Conservation (phyloP, 30 jellyfish, hydroid and myxozoan species). For the Pelagia noctiluca region DNA sequence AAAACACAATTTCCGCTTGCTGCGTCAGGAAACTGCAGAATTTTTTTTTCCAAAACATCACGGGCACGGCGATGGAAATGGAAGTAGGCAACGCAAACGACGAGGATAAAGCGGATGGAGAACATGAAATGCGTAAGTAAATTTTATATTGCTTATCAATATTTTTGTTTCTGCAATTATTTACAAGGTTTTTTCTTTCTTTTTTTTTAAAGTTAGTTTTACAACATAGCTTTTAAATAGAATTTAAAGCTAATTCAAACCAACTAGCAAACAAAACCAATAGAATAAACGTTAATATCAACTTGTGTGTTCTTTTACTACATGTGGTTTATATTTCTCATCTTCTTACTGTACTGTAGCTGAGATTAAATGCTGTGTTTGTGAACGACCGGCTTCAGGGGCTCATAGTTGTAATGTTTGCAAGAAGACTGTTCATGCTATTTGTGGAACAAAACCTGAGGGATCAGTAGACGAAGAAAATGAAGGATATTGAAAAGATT, state of each 20-base stretch:
- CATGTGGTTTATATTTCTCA: not conserved
- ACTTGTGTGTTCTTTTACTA: not conserved
- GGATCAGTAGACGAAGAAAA: not conserved
- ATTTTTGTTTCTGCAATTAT: too few relatives aligned
- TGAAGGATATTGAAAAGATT: not conserved
- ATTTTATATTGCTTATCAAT: too few relatives aligned
- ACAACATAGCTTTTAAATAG: too few relatives aligned
- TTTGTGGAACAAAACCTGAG: not conserved
- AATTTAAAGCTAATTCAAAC: not conserved
- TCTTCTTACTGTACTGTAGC: too few relatives aligned
- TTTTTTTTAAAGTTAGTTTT: too few relatives aligned
- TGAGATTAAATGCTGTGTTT: not conserved
- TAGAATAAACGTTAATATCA: not conserved
- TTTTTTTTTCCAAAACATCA: too few relatives aligned
- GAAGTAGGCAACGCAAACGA: slow-evolving; percentile 1
- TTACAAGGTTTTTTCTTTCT: too few relatives aligned
- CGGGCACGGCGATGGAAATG: not conserved
- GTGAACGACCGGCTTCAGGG: slow-evolving; percentile 1
- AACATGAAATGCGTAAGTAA: not conserved
- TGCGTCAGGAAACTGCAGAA: not conserved
- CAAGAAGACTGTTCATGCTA: not conserved
- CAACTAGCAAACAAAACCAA: too few relatives aligned
- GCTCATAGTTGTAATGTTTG: not conserved
- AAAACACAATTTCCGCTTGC: too few relatives aligned
- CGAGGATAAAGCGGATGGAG: not conserved